phyloP scores from a whole-genome alignment of 2,113 vertebrate species.

The Saguinus imperator region DNA sequence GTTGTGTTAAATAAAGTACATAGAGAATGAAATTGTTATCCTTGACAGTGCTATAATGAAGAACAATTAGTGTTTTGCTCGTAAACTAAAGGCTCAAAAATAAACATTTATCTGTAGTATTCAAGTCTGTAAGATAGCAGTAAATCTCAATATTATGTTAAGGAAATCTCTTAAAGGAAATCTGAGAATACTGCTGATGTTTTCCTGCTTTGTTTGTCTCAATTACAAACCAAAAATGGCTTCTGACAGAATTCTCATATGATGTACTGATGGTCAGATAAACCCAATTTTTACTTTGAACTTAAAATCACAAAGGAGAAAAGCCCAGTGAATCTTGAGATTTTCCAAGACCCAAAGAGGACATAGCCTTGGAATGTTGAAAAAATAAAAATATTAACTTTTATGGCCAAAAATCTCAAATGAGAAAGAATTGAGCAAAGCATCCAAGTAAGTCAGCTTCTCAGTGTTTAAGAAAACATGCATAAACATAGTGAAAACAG shows the following conservation, averaged over 20 bases:
- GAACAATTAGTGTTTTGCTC: neutral
- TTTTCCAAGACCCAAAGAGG: slow-evolving; percentile 3
- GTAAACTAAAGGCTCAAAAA: neutral
- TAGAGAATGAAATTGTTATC: neutral
- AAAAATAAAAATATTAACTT: neutral
- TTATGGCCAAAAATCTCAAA: neutral
- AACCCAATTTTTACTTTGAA: neutral
- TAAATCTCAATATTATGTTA: neutral
- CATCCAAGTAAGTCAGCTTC: neutral
- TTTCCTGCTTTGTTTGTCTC: neutral
- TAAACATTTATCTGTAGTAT: neutral
- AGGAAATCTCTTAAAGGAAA: neutral
- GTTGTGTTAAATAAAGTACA: slow-evolving; percentile 1
- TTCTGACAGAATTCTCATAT: neutral
- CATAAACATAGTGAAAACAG: neutral
- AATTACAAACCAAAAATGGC: neutral
- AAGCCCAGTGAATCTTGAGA: neutral
- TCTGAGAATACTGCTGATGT: neutral
- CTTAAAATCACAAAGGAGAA: neutral
- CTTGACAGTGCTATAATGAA: neutral
- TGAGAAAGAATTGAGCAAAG: neutral
- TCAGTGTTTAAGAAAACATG: neutral
- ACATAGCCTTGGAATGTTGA: neutral
- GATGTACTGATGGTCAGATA: neutral
- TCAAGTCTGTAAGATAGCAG: neutral